Evolutionary conservation across 2,113 vertebrate genomes (phyloP), one percentile per base, ranked within the genome.

Genomic region (Atractosteus spatula): DNA sequence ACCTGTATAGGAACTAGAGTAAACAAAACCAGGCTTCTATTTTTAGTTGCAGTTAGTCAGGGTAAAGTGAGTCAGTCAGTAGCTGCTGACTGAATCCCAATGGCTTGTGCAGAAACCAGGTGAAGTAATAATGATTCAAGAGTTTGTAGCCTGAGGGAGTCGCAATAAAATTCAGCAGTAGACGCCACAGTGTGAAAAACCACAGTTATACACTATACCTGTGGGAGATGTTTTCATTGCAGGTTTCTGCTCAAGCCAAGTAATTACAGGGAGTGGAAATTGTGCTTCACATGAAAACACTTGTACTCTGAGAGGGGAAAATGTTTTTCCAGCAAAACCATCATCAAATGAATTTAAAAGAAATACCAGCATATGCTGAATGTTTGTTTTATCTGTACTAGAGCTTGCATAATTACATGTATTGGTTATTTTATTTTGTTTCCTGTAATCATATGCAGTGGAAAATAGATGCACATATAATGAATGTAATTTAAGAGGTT

Each of bases 271-370:
- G 73, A 78, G 81, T 81, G 75, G 71, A 87, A 83, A 87, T 81
- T 17, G 81, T 73, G 82, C 59, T 71, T 76, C 77, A 68, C 54
- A 81, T 69, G 71, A 76, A 83, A 75, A 83, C 65, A 59, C 66
- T 59, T 76, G 72, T 63, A 76, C 78, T 87, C 81, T 77, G 69
- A 79, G 69, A 72, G 69, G 74, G 63, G 71, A 56, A 72, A 68
- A 74, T 55, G 66, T 66, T 54, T 62, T 8, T 69, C 74, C 64
- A 74, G 78, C 44, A 12, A 14, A 68, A 72, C 75, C 43, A 41
- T 74, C 78, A 82, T 83, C 79, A 87, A 83, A 79, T 84, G 82
- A 13, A 85, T 85, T 78, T 85, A 77, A 83, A 82, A 84, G 81
- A 83, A 86, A 90, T 5, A 2, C 10, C 47, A 51, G 87, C 77